Conservation (phyloP, 1,140 invertebrate species). For the Macrocentrus cingulum region DNA sequence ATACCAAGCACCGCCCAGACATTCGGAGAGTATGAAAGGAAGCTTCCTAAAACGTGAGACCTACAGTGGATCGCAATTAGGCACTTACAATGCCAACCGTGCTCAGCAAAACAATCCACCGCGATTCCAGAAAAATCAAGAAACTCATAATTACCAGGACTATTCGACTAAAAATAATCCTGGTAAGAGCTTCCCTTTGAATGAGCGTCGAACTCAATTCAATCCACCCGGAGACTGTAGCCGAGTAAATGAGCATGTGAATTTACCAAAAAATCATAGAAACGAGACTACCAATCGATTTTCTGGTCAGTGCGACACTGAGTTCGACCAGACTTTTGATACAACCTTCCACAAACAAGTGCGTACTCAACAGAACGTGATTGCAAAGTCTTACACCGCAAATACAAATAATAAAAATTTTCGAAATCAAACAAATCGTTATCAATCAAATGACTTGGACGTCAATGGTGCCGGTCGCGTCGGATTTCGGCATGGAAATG, state of each 20-base stretch:
- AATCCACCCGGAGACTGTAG: slow-evolving; percentile 23
- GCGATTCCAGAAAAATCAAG: slow-evolving; percentile 51
- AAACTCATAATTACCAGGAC: slow-evolving; percentile 38
- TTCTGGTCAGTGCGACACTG: slow-evolving; percentile 35
- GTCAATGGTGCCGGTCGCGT: slow-evolving; percentile 29
- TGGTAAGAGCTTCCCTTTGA: slow-evolving; percentile 33
- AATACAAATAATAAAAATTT: slow-evolving; percentile 43
- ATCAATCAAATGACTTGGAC: slow-evolving; percentile 9
- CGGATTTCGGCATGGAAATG: slow-evolving; percentile 48
- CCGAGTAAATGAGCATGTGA: slow-evolving; percentile 12
- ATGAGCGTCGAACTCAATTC: slow-evolving; percentile 36
- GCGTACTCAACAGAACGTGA: slow-evolving; percentile 36
- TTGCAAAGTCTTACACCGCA: slow-evolving; percentile 31
- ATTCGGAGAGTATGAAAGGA: slow-evolving; percentile 42
- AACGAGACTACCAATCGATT: slow-evolving; percentile 30
- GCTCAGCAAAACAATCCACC: slow-evolving; percentile 49
- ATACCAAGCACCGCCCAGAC: slow-evolving; percentile 46
- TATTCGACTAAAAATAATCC: slow-evolving; percentile 26
- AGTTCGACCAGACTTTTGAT: slow-evolving; percentile 32
- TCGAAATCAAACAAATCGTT: slow-evolving; percentile 31
- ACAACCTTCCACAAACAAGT: slow-evolving; percentile 33
- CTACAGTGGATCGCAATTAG: slow-evolving; percentile 14
- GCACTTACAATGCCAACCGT: slow-evolving; percentile 20
- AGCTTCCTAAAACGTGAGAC: slow-evolving; percentile 36
- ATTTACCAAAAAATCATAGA: slow-evolving; percentile 22